Evolutionary conservation across 2,797 vertebrate genomes (phyloP).

Genomic region (Rhodeus uyekii): DNA sequence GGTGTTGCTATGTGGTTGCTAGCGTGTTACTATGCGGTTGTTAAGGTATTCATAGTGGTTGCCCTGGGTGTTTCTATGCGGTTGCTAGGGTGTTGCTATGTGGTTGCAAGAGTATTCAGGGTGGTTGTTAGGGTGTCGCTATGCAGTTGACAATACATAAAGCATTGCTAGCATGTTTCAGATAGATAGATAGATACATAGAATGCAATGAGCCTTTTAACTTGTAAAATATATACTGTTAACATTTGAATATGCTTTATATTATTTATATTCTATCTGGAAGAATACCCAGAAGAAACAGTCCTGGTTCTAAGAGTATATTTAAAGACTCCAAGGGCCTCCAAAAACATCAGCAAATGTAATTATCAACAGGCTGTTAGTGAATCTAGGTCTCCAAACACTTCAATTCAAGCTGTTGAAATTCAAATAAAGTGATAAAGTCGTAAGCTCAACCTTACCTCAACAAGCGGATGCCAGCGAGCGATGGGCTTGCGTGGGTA

Average conservation of each 20-base stretch:
- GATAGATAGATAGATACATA: background rate
- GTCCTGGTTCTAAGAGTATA: background rate
- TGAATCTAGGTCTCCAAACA: background rate
- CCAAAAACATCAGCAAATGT: background rate
- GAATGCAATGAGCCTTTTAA: background rate
- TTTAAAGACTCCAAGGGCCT: background rate
- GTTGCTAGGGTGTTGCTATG: too few relatives aligned
- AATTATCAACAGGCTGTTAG: background rate
- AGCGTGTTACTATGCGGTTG: too few relatives aligned
- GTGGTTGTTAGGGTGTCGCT: background rate
- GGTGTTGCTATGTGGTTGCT: too few relatives aligned
- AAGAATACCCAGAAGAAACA: background rate
- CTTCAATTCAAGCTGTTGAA: background rate
- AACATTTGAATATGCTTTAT: background rate
- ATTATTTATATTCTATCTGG: background rate
- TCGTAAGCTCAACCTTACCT: conserved; percentile 76
- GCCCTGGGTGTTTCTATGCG: too few relatives aligned
- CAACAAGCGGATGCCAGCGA: conserved; percentile 93
- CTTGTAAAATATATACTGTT: background rate
- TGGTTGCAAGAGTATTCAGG: too few relatives aligned
- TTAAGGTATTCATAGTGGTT: too few relatives aligned
- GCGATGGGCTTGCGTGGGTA: conserved; percentile 97
- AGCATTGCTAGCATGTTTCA: background rate
- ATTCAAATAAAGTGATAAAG: background rate
- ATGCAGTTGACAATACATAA: background rate